Conservation (phyloP, 2,797 vertebrate species). For the Poeciliopsis infans region DNA sequence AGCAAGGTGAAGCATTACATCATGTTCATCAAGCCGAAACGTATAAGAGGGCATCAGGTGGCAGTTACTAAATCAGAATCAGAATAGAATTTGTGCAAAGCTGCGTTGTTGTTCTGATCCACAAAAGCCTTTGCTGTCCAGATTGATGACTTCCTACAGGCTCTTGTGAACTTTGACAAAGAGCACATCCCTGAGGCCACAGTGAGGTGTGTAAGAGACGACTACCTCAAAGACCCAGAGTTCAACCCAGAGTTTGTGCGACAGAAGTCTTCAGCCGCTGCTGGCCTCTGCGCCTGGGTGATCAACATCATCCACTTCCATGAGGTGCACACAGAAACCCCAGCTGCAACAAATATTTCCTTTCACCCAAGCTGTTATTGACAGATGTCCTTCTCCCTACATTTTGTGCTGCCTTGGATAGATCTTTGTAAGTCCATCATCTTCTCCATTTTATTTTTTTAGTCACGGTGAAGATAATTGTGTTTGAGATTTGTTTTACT, state of each 20-base stretch:
- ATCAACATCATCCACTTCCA: slow-evolving; percentile 84
- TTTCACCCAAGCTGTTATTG: slow-evolving; percentile 2
- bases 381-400: slow-evolving; percentile 64
- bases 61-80: neutral
- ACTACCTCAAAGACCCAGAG: slow-evolving; percentile 81
- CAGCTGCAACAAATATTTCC: slow-evolving; percentile 8
- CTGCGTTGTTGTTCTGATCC: neutral
- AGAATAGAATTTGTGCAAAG: neutral
- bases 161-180: slow-evolving; percentile 84
- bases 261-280: slow-evolving; percentile 82
- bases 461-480: neutral
- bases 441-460: slow-evolving; percentile 4
- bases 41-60: neutral
- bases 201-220: slow-evolving; percentile 78
- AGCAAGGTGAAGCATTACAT: slow-evolving; percentile 77
- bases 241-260: slow-evolving; percentile 85
- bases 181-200: slow-evolving; percentile 79
- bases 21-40: neutral
- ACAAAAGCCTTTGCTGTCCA: slow-evolving; percentile 32
- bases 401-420: slow-evolving; percentile 73
- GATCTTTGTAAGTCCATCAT: slow-evolving; percentile 84
- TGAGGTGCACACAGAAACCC: slow-evolving; percentile 59
- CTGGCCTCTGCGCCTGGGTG: slow-evolving; percentile 81
- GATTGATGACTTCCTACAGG: slow-evolving; percentile 83
- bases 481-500: neutral